Conservation (phyloP, 2,113 vertebrate genomes). For the rat (Rattus norvegicus) region DNA sequence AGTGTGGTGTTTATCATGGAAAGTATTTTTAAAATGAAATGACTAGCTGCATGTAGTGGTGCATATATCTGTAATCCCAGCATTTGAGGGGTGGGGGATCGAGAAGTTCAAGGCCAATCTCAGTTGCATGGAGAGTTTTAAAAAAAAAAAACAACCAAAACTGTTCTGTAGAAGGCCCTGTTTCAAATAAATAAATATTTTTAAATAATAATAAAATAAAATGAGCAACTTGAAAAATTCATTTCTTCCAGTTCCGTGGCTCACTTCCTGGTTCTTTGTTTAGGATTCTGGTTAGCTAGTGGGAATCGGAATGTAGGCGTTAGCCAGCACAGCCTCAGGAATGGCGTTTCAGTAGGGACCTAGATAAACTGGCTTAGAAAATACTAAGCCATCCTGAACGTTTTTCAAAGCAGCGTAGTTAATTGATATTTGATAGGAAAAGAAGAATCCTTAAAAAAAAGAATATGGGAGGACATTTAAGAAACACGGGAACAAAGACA, state of each 20-base stretch:
- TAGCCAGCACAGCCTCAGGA: background rate
- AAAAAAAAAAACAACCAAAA: no score
- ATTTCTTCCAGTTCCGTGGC: background rate
- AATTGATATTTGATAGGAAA: background rate
- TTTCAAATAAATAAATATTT: background rate
- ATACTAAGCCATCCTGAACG: background rate
- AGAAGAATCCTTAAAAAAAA: background rate
- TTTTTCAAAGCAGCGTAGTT: constrained; percentile 17
- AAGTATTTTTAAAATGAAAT: constrained; percentile 27
- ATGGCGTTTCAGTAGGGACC: background rate
- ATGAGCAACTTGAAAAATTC: constrained; percentile 9
- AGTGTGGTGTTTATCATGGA: background rate
- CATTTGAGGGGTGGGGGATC: background rate
- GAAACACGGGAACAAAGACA: background rate
- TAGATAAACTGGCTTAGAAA: background rate
- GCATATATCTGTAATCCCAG: background rate
- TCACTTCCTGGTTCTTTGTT: background rate
- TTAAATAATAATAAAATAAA: constrained; percentile 27
- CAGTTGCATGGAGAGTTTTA: background rate
- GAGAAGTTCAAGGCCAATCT: background rate
- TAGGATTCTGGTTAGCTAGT: background rate
- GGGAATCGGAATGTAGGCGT: background rate
- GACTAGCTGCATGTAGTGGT: background rate
- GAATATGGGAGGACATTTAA: background rate
- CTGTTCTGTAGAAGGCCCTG: background rate